Evolutionary conservation across 2,113 vertebrate genomes (phyloP).

Genomic region (Solenodon paradoxus): DNA sequence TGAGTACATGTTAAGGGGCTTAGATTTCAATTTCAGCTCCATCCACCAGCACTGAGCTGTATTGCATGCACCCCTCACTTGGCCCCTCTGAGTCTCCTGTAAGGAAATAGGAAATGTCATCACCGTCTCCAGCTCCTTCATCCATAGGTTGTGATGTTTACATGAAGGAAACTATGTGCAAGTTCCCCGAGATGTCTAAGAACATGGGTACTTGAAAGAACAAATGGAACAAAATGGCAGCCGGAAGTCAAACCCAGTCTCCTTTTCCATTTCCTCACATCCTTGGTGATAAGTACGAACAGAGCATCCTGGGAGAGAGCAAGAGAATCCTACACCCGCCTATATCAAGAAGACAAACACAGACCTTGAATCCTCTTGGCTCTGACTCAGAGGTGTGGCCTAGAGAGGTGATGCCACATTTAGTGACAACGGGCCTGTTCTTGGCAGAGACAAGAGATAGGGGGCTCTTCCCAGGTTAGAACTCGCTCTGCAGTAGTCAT

Average conservation of each 20-base stretch:
- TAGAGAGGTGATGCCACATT: not conserved
- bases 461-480: conserved; percentile 18
- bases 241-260: not conserved
- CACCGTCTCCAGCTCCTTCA: not conserved
- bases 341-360: not conserved
- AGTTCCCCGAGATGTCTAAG: not conserved
- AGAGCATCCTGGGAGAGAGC: not conserved
- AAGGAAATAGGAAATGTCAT: not conserved
- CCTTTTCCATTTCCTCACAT: not conserved
- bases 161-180: not conserved
- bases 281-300: not conserved
- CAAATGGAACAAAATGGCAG: not conserved
- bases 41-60: not conserved
- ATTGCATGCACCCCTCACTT: not conserved
- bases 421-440: not conserved
- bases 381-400: not conserved
- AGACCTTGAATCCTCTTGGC: not conserved
- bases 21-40: not conserved
- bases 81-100: not conserved
- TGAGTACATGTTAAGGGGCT: not conserved
- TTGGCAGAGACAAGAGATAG: not conserved
- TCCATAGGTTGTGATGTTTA: not conserved
- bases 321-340: not conserved
- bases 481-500: conserved; percentile 36
- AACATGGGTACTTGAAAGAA: not conserved